Percentiles rank a stretch among this genome's conserved stretches.
Conservation (phyloP, 1,140 invertebrate species). For the Drosophila pectinifera region DNA sequence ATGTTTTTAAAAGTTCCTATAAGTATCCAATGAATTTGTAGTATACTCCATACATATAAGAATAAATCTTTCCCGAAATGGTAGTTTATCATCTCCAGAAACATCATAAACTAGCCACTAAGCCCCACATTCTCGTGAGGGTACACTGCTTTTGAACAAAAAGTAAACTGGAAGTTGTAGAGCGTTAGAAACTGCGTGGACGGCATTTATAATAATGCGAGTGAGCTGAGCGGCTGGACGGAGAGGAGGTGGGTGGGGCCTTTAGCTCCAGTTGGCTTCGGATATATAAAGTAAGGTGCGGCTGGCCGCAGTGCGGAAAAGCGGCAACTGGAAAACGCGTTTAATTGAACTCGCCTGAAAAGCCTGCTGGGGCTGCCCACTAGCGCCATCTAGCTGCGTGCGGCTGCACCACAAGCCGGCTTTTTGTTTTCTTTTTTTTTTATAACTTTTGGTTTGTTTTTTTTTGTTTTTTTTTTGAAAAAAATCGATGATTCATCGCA, state of each 20-base stretch:
- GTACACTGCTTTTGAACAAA: conserved; percentile 32
- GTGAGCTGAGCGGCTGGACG: conserved; percentile 18
- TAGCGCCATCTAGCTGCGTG: conserved; percentile 81
- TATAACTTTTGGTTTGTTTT: conserved; percentile 36
- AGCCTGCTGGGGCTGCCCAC: conserved; percentile 60
- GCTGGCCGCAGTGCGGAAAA: conserved; percentile 69
- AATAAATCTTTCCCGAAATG: too few species aligned
- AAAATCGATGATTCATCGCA: conserved; percentile 77
- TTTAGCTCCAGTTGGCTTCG: conserved; percentile 48
- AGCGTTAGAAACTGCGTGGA: conserved; percentile 78
- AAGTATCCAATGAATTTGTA: background rate
- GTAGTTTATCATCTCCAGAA: too few species aligned
- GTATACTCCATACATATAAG: too few species aligned
- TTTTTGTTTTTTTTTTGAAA: conserved; percentile 28
- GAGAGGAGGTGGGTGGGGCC: conserved; percentile 36
- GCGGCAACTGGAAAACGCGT: conserved; percentile 70
- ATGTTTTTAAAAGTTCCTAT: background rate
- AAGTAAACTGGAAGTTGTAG: conserved; percentile 68
- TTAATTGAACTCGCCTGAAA: conserved; percentile 65
- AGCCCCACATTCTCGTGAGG: background rate
- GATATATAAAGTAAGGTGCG: conserved; percentile 71
- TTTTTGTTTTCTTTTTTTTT: conserved; percentile 32
- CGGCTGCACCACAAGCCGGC: conserved; percentile 66
- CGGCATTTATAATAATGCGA: conserved; percentile 80
- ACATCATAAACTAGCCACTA: background rate